phyloP scores from a whole-genome alignment of 2,797 vertebrate species.

The Hephaestus fuliginosus region DNA sequence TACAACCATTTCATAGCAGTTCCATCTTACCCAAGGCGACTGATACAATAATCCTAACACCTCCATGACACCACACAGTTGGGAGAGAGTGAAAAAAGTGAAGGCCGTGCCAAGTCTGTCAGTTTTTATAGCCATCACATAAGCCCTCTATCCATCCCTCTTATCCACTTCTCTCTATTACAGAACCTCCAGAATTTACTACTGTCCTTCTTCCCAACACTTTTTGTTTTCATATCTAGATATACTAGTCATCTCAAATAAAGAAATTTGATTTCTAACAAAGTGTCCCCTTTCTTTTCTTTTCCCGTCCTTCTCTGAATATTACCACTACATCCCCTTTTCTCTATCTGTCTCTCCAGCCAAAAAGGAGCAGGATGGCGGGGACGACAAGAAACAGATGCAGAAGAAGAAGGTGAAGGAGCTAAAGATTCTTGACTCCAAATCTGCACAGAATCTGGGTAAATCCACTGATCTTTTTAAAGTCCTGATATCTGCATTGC shows the following conservation, averaged over 20 bases:
- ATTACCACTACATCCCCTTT: background rate
- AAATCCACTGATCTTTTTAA: slow-evolving; percentile 69
- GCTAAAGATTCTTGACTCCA: slow-evolving; percentile 89
- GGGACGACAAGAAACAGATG: slow-evolving; percentile 86
- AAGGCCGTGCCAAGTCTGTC: slow-evolving; percentile 55
- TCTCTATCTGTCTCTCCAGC: slow-evolving; percentile 68
- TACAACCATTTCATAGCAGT: slow-evolving; percentile 47
- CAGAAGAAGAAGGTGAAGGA: slow-evolving; percentile 94
- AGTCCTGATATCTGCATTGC: background rate
- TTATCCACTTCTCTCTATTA: slow-evolving; percentile 35
- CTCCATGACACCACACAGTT: slow-evolving; percentile 64
- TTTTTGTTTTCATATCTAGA: background rate
- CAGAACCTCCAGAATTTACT: background rate
- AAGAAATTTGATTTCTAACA: slow-evolving; percentile 14
- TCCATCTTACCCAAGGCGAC: slow-evolving; percentile 42
- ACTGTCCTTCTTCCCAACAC: background rate
- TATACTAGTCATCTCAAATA: background rate
- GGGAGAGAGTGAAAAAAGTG: slow-evolving; percentile 39
- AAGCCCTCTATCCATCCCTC: slow-evolving; percentile 26
- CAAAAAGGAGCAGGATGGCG: slow-evolving; percentile 89
- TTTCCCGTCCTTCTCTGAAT: slow-evolving; percentile 8
- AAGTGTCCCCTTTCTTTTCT: background rate
- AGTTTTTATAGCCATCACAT: slow-evolving; percentile 49
- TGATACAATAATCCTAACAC: slow-evolving; percentile 59
- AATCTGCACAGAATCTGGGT: slow-evolving; percentile 91